Conservation (phyloP, 53 echinoderm and acorn worm genomes). For the Mesocentrotus franciscanus region DNA sequence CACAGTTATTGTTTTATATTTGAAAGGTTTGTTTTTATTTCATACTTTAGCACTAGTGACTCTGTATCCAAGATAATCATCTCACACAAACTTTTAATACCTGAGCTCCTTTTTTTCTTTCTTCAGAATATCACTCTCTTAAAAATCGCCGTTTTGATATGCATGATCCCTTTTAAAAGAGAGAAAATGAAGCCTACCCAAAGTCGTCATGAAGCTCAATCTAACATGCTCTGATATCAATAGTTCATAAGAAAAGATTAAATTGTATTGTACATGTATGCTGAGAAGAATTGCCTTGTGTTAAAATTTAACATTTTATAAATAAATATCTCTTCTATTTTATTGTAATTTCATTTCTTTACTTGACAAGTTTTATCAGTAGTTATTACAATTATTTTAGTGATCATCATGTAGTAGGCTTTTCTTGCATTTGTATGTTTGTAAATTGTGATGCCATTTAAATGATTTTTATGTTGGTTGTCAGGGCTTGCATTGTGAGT, state of each 20-base stretch:
- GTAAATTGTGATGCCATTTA: slow-evolving; percentile 55
- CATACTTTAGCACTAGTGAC: too few species aligned
- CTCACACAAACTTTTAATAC: not conserved
- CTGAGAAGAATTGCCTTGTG: not conserved
- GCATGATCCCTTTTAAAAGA: not conserved
- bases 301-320: slow-evolving; percentile 13
- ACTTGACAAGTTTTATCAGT: not conserved
- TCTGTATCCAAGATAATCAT: too few species aligned
- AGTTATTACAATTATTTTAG: not conserved
- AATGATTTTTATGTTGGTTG: slow-evolving; percentile 54
- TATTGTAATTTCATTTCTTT: slow-evolving; percentile 19
- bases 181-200: not conserved
- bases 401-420: slow-evolving; percentile 12
- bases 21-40: too few species aligned
- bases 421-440: slow-evolving; percentile 39
- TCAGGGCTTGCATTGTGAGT: slow-evolving; percentile 55
- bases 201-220: not conserved
- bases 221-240: not conserved
- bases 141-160: not conserved
- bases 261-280: not conserved
- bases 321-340: slow-evolving; percentile 36
- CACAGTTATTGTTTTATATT: too few species aligned
- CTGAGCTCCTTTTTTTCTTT: not conserved
- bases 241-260: not conserved
- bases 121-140: not conserved